A percentile compares a stretch with the other conserved stretches of the same genome.
phyloP scores from a whole-genome alignment of 2,888 invertebrate genomes.

The Brachynemurus nebulosus region DNA sequence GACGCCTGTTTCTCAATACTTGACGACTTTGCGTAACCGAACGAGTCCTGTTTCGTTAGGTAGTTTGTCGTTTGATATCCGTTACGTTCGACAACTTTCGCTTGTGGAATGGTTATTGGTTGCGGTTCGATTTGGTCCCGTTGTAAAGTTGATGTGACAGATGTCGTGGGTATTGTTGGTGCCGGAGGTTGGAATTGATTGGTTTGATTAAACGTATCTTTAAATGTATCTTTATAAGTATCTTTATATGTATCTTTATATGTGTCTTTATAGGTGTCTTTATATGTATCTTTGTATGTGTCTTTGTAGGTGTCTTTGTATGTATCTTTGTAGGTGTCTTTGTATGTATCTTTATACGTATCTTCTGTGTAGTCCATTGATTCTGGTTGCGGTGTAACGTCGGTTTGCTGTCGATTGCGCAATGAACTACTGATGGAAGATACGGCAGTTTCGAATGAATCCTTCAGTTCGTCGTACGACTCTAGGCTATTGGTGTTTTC shows the following conservation, averaged over 20 bases:
- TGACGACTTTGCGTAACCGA: conserved; percentile 7
- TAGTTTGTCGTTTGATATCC: conserved; percentile 12
- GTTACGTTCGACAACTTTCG: conserved; percentile 13
- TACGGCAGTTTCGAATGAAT: conserved; percentile 40
- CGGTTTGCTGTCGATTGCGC: conserved; percentile 27
- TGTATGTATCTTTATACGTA: too few relatives aligned
- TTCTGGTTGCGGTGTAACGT: conserved; percentile 10
- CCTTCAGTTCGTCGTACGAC: conserved; percentile 39
- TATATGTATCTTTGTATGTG: conserved; percentile 8
- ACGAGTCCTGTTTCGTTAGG: conserved; percentile 4
- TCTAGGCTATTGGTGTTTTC: conserved; percentile 40
- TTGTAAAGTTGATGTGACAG: conserved; percentile 19
- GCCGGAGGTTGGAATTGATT: too few relatives aligned
- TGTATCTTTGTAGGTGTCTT: not conserved
- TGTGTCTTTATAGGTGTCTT: conserved; percentile 19
- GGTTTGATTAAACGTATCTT: too few relatives aligned
- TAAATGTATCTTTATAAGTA: too few relatives aligned
- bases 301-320: not conserved
- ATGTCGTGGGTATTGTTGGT: conserved; percentile 14
- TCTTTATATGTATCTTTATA: too few relatives aligned
- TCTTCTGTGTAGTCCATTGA: too few relatives aligned
- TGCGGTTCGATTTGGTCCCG: conserved; percentile 26
- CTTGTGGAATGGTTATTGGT: too few relatives aligned
- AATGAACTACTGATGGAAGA: conserved; percentile 33
- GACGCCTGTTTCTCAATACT: conserved; percentile 29